These are phyloP conservation scores for Phaedon cochleariae DNA, from an alignment of 2,888 invertebrate genomes.

Conservation along the genomic window DNA sequence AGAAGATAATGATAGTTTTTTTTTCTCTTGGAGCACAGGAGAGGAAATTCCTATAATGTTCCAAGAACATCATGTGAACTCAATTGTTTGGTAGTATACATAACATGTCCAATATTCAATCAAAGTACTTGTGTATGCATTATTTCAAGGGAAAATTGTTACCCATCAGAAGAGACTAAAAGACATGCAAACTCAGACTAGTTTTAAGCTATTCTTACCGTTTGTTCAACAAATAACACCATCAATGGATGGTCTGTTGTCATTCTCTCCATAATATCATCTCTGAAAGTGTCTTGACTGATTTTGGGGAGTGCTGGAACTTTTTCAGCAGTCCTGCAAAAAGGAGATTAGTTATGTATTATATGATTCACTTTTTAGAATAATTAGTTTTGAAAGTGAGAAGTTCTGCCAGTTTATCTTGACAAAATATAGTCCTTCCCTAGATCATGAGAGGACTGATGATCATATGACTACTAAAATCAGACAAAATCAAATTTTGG, in stretches of 20 bases:
- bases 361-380: not conserved
- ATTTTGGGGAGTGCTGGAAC: constrained; percentile 57
- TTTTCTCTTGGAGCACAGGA: too few species aligned
- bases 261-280: constrained; percentile 51
- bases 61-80: too few species aligned
- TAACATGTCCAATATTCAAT: too few species aligned
- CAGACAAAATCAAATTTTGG: not conserved
- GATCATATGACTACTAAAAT: constrained; percentile 42
- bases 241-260: constrained; percentile 58
- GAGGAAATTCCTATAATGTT: too few species aligned
- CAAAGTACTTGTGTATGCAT: too few species aligned
- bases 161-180: too few species aligned
- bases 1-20: too few species aligned
- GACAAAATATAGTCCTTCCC: not conserved
- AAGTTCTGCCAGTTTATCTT: too few species aligned
- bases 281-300: constrained; percentile 56
- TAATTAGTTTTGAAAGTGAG: not conserved
- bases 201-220: constrained; percentile 62
- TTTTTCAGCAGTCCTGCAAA: constrained; percentile 49
- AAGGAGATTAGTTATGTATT: constrained; percentile 1
- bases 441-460: not conserved
- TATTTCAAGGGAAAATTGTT: too few species aligned
- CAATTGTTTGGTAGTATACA: too few species aligned
- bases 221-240: constrained; percentile 64
- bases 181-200: too few species aligned